Evolutionary conservation across 2,888 invertebrate genomes (phyloP), one percentile per base, ranked within the genome.

Genomic region (Alentia gelatinosa): DNA sequence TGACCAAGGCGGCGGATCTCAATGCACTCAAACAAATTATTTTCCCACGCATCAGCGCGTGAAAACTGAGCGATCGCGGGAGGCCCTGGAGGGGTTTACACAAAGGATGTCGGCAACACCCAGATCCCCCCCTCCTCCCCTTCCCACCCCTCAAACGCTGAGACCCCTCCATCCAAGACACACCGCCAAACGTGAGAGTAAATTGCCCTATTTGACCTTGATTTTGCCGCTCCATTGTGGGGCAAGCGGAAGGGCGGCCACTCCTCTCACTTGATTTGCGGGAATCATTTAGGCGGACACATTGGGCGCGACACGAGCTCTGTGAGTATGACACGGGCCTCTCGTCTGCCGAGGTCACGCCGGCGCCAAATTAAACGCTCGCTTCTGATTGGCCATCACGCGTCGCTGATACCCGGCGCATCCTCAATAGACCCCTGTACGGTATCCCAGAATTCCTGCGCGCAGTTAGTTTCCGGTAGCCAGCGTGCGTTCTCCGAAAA

Each of bases 261-360:
- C 79, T n/a, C 79, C 79, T 79, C 23, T 37, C 37, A 79, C 79
- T 39, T 39, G 79, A 79, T 79, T 79, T 35, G 79, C 79, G 15
- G 35, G 39, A 79, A 79, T 79, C 79, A 79, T 35, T 79, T 79
- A 35, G 15, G 33, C 79, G 15, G 79, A 39, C 39, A 79, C 79
- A 79, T 79, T 79, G 37, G 79, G 9, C 23, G 79, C n/a, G 79
- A 79, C 79, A 79, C 79, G 15, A 39, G 15, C 63, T 26, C 63
- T n/a, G 9, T 47, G 19, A 63, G n/a, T 63, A 63, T 15, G 63
- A 63, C 63, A 26, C n/a, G 5, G n/a, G 5, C 26, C n/a, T 23
- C 35, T 35, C 39, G 37, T 74, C 37, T 15, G 4, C 26, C 12
- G 39, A 79, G 79, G 79, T 79, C 39, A 39, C 79, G 39, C 3